A percentile compares a stretch with the other conserved stretches of the same genome.
Evolutionary conservation across 2,888 invertebrate species (phyloP).

Genomic region (Pachycephus smyrnensis): DNA sequence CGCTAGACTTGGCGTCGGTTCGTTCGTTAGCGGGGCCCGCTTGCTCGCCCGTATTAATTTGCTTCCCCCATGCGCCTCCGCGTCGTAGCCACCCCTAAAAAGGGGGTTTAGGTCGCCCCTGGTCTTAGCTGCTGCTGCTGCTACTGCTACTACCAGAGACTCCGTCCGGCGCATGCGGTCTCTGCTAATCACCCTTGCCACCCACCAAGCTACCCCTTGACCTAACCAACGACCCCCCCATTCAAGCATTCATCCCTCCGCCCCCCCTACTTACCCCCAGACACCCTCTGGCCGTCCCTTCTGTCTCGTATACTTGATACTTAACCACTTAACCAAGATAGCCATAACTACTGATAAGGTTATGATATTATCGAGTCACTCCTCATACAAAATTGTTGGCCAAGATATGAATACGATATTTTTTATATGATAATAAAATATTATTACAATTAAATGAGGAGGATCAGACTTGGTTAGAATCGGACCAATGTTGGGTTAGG

Average conservation of each 20-base stretch:
- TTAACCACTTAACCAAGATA: not conserved
- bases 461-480: not conserved
- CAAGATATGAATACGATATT: too few species aligned
- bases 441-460: not conserved
- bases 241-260: not conserved
- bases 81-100: slow-evolving; percentile 34
- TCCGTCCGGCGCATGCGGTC: slow-evolving; percentile 57
- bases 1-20: slow-evolving; percentile 63
- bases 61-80: slow-evolving; percentile 43
- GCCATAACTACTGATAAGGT: not conserved
- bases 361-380: not conserved
- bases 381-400: too few species aligned
- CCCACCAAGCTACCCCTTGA: not conserved
- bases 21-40: slow-evolving; percentile 64
- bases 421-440: not conserved
- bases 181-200: slow-evolving; percentile 52
- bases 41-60: slow-evolving; percentile 65
- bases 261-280: slow-evolving; percentile 36
- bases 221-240: not conserved
- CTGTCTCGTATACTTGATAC: not conserved
- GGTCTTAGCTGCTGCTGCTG: slow-evolving; percentile 50
- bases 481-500: not conserved
- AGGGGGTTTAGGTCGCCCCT: slow-evolving; percentile 51
- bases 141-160: slow-evolving; percentile 38
- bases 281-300: not conserved